Evolutionary conservation across 2,888 invertebrate species (phyloP).

Genomic region (Hyles lineata): DNA sequence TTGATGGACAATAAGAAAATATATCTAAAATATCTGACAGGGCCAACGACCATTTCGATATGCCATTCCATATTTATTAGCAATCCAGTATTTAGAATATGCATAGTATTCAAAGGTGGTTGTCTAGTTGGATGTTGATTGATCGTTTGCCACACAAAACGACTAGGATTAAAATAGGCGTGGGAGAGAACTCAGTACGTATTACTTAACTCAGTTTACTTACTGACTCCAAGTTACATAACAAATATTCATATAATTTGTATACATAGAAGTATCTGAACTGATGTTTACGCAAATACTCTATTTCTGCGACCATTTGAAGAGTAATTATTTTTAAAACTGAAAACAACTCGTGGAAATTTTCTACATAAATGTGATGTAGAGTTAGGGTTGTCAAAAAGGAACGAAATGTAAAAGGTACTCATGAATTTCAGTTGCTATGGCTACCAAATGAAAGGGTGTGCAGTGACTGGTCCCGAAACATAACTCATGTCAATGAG

Average conservation of each 20-base stretch:
- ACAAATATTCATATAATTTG: background rate
- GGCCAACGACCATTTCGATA: background rate
- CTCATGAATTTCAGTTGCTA: background rate
- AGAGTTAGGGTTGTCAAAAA: background rate
- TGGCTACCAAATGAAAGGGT: background rate
- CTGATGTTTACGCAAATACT: too few species aligned
- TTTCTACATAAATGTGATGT: too few species aligned
- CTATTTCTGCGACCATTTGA: too few species aligned
- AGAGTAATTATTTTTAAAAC: too few species aligned
- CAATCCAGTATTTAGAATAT: background rate
- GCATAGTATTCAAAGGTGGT: background rate
- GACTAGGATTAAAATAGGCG: background rate
- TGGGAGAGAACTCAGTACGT: background rate
- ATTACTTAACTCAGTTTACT: background rate
- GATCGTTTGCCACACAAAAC: background rate
- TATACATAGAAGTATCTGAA: background rate
- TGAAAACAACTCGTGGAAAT: too few species aligned
- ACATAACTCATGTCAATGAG: background rate
- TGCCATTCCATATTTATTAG: background rate
- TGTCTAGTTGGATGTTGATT: constrained; percentile 7
- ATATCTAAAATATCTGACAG: too few species aligned
- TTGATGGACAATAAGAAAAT: too few species aligned
- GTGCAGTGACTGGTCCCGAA: background rate
- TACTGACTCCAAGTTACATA: background rate
- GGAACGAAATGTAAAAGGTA: too few species aligned